Percentiles rank a stretch among this genome's conserved stretches.
Evolutionary conservation across 2,113 vertebrate genomes (phyloP).

Genomic region (Sander vitreus): DNA sequence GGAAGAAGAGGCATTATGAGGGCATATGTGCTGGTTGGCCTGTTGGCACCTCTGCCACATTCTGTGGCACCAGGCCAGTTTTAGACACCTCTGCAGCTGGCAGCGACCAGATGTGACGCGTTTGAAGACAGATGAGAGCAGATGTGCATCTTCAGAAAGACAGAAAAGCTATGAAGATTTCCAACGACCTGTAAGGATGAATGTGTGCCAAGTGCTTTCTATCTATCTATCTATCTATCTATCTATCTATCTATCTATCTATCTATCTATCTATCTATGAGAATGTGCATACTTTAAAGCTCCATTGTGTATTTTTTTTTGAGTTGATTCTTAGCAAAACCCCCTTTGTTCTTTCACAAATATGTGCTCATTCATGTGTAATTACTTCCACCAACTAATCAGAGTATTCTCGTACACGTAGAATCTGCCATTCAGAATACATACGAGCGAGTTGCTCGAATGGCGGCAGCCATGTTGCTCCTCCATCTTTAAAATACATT

Average conservation of each 20-base stretch:
- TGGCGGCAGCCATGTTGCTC: no score
- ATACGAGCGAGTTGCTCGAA: no score
- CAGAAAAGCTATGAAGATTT: slow-evolving; percentile 24
- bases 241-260: background rate
- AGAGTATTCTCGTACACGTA: no score
- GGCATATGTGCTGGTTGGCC: slow-evolving; percentile 21
- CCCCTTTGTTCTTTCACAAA: no score
- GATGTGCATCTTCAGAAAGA: slow-evolving; percentile 36
- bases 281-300: no score
- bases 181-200: slow-evolving; percentile 37
- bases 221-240: slow-evolving; percentile 3
- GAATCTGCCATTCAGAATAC: no score
- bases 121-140: slow-evolving; percentile 75
- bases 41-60: slow-evolving; percentile 54
- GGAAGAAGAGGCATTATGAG: slow-evolving; percentile 3
- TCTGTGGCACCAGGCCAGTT: slow-evolving; percentile 62
- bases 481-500: no score
- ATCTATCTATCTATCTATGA: background rate
- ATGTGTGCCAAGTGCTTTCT: slow-evolving; percentile 37
- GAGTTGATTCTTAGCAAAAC: no score
- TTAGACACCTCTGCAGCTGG: slow-evolving; percentile 64
- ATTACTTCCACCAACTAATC: no score
- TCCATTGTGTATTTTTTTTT: no score
- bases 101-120: slow-evolving; percentile 68
- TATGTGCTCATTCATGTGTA: no score